These are phyloP conservation scores for Corynorhinus townsendii DNA, from an alignment of 2,113 vertebrate genomes.

Conservation along the genomic window DNA sequence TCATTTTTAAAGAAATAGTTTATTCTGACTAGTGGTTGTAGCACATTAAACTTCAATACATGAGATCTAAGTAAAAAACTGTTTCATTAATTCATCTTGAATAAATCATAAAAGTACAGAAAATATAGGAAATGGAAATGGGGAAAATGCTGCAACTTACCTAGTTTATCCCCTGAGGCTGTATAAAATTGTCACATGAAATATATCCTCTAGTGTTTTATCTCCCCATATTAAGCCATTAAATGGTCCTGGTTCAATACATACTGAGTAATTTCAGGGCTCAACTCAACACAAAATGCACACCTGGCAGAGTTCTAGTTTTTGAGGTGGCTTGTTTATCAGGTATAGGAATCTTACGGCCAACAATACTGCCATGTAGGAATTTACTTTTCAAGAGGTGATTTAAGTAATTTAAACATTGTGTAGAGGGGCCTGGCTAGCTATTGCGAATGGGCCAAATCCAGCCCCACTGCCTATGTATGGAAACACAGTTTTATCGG, in stretches of 20 bases:
- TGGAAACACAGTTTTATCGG: not conserved
- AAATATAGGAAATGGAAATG: slow-evolving; percentile 34
- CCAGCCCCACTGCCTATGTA: not conserved
- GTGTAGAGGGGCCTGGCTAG: not conserved
- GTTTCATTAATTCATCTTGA: slow-evolving; percentile 51
- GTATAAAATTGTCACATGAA: slow-evolving; percentile 33
- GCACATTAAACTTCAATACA: slow-evolving; percentile 37
- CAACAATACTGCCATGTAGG: not conserved
- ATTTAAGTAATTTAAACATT: not conserved
- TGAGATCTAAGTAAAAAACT: slow-evolving; percentile 31
- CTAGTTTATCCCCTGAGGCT: not conserved
- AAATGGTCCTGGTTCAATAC: not conserved
- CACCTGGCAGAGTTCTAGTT: not conserved
- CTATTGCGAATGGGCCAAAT: not conserved
- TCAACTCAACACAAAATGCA: not conserved
- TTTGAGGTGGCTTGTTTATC: not conserved
- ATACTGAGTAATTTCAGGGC: not conserved
- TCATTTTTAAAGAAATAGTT: slow-evolving; percentile 43
- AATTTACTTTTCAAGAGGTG: not conserved
- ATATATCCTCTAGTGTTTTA: slow-evolving; percentile 14
- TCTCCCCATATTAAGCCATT: not conserved
- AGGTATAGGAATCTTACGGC: not conserved
- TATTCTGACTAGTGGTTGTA: slow-evolving; percentile 14
- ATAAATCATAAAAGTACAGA: slow-evolving; percentile 35
- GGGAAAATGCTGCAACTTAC: not conserved